Evolutionary conservation across 2,113 vertebrate species (phyloP).

Genomic region (Neolamprologus brichardi): DNA sequence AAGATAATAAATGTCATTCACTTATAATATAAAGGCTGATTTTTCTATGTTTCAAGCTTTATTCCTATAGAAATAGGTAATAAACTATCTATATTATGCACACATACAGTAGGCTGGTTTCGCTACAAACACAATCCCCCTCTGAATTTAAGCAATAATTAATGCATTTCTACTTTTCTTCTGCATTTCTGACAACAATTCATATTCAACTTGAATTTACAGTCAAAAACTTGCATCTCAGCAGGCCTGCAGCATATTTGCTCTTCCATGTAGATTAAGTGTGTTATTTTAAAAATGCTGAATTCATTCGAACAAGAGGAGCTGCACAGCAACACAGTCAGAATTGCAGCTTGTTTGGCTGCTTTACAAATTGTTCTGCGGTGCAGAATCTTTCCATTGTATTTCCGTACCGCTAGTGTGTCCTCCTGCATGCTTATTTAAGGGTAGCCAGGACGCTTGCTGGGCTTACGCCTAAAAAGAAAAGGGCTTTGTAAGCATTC

Average conservation of each 20-base stretch:
- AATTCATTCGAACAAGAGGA: not conserved
- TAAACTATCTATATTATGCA: not conserved
- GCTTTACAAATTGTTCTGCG: not conserved
- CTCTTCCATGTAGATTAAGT: not conserved
- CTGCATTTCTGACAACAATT: slow-evolving; percentile 8
- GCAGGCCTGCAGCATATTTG: not conserved
- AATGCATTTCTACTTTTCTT: not conserved
- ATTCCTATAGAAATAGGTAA: not conserved
- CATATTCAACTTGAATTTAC: slow-evolving; percentile 1
- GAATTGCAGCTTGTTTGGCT: slow-evolving; percentile 8
- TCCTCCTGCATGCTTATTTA: slow-evolving; percentile 33
- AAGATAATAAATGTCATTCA: not conserved
- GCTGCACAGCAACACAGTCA: not conserved
- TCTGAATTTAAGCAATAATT: slow-evolving; percentile 20
- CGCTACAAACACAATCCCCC: not conserved
- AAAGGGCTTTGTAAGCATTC: slow-evolving; percentile 45
- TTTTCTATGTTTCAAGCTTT: not conserved
- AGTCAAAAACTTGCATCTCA: not conserved
- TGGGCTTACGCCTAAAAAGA: slow-evolving; percentile 25
- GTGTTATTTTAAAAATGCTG: not conserved
- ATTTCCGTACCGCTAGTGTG: not conserved
- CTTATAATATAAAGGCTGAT: not conserved
- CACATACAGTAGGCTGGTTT: not conserved
- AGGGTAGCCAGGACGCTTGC: slow-evolving; percentile 9
- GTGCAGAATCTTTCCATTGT: not conserved